Evolutionary conservation across 2,888 invertebrate species (phyloP).

Genomic region (Periphyllus acericola): DNA sequence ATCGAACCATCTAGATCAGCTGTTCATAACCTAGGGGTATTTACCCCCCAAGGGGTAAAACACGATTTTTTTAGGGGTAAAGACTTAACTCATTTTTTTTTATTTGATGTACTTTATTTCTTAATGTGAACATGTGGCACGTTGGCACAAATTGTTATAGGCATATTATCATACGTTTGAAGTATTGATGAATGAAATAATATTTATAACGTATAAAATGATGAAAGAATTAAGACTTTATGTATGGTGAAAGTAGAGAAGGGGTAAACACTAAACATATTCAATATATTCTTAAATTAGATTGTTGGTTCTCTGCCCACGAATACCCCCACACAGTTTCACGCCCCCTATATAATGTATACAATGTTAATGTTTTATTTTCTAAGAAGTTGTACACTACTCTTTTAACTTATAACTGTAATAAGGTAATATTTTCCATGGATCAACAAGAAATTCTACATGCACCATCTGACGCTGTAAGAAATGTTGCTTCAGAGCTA

Average conservation of each 20-base stretch:
- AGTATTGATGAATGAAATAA: no score
- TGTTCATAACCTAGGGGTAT: no score
- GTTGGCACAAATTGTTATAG: no score
- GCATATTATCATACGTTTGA: no score
- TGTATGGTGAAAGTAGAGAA: background rate
- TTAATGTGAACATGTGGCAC: no score
- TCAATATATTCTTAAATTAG: constrained; percentile 21
- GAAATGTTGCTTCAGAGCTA: background rate
- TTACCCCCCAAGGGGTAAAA: no score
- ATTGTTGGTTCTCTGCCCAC: constrained; percentile 38
- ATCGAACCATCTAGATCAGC: no score
- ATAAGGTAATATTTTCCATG: background rate
- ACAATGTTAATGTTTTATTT: constrained; percentile 6
- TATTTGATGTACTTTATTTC: no score
- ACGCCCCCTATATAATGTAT: constrained; percentile 21
- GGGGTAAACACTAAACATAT: background rate
- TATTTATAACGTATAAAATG: no score
- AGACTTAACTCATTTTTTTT: no score
- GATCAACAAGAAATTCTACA: constrained; percentile 10
- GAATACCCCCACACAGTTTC: constrained; percentile 20
- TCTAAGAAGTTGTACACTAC: background rate
- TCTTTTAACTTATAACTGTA: background rate
- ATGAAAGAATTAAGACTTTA: background rate
- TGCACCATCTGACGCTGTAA: background rate
- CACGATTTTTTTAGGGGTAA: no score